Evolutionary conservation across 2,888 invertebrate genomes (phyloP), one percentile per base, ranked within the genome.

Genomic region (Eupeodes latifasciatus): DNA sequence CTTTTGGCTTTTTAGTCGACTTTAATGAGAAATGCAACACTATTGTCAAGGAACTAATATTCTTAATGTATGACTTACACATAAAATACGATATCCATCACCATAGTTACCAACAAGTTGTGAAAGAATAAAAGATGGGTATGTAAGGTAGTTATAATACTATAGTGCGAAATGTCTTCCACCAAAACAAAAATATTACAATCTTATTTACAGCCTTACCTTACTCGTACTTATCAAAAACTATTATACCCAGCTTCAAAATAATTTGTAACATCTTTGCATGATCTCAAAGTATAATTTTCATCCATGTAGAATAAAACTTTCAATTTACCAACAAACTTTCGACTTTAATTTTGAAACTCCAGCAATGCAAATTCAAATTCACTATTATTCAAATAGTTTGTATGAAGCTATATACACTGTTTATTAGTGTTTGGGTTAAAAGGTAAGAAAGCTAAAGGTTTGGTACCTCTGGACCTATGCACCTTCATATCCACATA

Each of bases 301-400:
- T 16, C 62, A 62, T 16, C 16, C 27, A 27, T 40, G 40, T 16
- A 3, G 16, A 40, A 62, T 62, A 64, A 27, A 67, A 51, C 51
- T 67, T 67, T 67, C 51, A 51, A 67, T 36, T 51, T 7, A 34
- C 34, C 66, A 67, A n/a, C 67, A 67, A 67, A 67, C 67, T 67
- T 67, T 67, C 14, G 51, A 36, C 51, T 53, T 51, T 16, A n/a
- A 67, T 51, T 67, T 67, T 6, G 11, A 40, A 36, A 34, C 36
- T 51, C 34, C 51, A 34, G 11, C 67, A 5, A 51, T 36, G 14
- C 51, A 53, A 51, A 51, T 51, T 67, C 10, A 67, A 51, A 67
- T 34, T 67, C 6, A 34, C 67, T 16, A 36, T 67, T 67, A 49
- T 67, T 67, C n/a, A n/a, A 66, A 66, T 66, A 49, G 14, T 14